Percentiles rank a stretch among this genome's conserved stretches.
These are phyloP conservation scores for Neosilurus hyrtlii DNA, from an alignment of 2,797 vertebrate species.

Conservation along the genomic window DNA sequence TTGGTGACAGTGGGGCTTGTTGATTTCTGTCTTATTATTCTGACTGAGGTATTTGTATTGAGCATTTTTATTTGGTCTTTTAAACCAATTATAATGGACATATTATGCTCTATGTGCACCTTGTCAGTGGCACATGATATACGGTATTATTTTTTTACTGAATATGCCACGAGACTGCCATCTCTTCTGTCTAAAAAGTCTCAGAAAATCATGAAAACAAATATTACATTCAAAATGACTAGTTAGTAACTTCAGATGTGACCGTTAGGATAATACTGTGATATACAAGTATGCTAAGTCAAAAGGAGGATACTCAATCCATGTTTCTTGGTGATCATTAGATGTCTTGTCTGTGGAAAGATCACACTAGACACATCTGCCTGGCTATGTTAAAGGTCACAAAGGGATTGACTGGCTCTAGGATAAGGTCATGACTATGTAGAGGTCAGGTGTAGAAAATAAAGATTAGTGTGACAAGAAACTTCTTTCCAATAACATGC, in stretches of 20 bases:
- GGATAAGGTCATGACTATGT: conserved; percentile 21
- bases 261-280: background rate
- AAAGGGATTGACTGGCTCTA: conserved; percentile 1
- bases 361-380: background rate
- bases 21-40: too few species aligned
- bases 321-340: background rate
- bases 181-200: background rate
- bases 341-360: background rate
- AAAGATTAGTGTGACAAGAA: conserved; percentile 21
- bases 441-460: conserved; percentile 27
- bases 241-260: background rate
- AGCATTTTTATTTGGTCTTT: too few species aligned
- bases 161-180: background rate
- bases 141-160: background rate
- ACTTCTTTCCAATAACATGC: conserved; percentile 5
- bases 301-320: background rate
- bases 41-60: too few species aligned
- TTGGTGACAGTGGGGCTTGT: too few species aligned
- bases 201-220: background rate
- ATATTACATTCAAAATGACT: background rate
- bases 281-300: background rate
- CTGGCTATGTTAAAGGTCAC: conserved; percentile 26
- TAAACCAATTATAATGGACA: too few species aligned
- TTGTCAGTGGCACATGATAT: too few species aligned
- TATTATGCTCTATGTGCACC: too few species aligned